Conservation (phyloP, 2,797 vertebrate genomes). For the Eupleurogrammus muticus region DNA sequence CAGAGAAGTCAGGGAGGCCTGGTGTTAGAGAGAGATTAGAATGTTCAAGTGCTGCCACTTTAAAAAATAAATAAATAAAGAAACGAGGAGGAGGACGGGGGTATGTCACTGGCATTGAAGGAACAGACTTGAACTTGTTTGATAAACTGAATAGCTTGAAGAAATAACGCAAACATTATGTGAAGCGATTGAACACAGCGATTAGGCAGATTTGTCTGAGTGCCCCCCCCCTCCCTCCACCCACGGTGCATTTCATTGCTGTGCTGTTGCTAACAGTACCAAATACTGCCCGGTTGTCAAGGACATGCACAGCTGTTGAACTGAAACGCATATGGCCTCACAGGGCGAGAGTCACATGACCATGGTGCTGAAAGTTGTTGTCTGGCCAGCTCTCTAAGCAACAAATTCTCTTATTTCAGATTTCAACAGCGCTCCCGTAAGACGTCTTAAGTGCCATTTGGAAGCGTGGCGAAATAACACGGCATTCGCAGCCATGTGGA, state of each 20-base stretch:
- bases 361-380: constrained; percentile 62
- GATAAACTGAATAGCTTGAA: constrained; percentile 6
- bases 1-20: constrained; percentile 28
- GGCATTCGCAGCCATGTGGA: neutral
- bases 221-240: constrained; percentile 17
- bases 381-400: constrained; percentile 65
- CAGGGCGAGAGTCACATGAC: constrained; percentile 76
- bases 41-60: constrained; percentile 10
- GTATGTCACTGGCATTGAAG: neutral
- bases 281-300: constrained; percentile 77
- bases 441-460: constrained; percentile 47
- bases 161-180: constrained; percentile 20
- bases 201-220: constrained; percentile 18
- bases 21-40: neutral
- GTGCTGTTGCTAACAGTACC: constrained; percentile 64
- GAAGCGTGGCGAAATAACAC: constrained; percentile 46
- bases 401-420: constrained; percentile 76
- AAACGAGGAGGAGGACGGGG: neutral
- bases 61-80: constrained; percentile 11
- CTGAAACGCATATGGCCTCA: constrained; percentile 68
- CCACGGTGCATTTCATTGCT: constrained; percentile 48
- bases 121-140: neutral
- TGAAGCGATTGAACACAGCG: constrained; percentile 5
- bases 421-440: constrained; percentile 68
- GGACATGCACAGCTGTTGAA: constrained; percentile 79